A percentile compares a stretch with the other conserved stretches of the same genome.
Conservation (phyloP, 92 coral and sea anemone species). For the Porites lobata region DNA sequence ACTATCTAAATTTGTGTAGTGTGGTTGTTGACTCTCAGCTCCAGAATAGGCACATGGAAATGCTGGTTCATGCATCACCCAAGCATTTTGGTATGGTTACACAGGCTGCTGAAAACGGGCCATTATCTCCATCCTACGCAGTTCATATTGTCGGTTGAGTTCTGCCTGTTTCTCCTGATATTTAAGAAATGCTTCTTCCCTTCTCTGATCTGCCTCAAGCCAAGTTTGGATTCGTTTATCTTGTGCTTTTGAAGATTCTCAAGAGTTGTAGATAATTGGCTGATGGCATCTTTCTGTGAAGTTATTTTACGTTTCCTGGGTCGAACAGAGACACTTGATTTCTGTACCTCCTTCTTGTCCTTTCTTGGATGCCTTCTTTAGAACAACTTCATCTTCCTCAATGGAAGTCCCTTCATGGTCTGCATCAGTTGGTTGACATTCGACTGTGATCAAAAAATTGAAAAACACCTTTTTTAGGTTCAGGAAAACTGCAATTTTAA, state of each 20-base stretch:
- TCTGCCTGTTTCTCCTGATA: conserved; percentile 76
- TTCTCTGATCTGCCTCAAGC: conserved; percentile 63
- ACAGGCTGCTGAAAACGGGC: conserved; percentile 53
- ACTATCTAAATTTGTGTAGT: conserved; percentile 64
- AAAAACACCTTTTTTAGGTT: background rate
- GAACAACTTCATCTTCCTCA: conserved; percentile 38
- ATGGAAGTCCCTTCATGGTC: background rate
- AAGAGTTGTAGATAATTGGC: conserved; percentile 61
- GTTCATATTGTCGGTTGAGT: conserved; percentile 62
- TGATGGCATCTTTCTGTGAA: conserved; percentile 61
- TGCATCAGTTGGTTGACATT: conserved; percentile 10
- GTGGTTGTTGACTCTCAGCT: conserved; percentile 37
- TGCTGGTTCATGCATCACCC: conserved; percentile 38
- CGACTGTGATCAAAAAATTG: conserved; percentile 4
- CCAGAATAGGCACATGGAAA: conserved; percentile 48
- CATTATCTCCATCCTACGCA: conserved; percentile 60
- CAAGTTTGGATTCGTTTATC: conserved; percentile 60
- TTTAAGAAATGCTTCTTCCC: conserved; percentile 55
- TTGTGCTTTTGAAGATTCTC: conserved; percentile 63
- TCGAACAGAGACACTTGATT: conserved; percentile 49
- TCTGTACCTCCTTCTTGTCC: conserved; percentile 17
- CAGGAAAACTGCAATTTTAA: too few relatives aligned
- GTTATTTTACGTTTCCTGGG: conserved; percentile 61
- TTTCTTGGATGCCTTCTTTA: conserved; percentile 25
- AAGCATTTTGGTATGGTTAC: conserved; percentile 55